Base-by-base conservation (phyloP, 2,113 vertebrate genomes). In the Zosterops hypoxanthus region DNA sequence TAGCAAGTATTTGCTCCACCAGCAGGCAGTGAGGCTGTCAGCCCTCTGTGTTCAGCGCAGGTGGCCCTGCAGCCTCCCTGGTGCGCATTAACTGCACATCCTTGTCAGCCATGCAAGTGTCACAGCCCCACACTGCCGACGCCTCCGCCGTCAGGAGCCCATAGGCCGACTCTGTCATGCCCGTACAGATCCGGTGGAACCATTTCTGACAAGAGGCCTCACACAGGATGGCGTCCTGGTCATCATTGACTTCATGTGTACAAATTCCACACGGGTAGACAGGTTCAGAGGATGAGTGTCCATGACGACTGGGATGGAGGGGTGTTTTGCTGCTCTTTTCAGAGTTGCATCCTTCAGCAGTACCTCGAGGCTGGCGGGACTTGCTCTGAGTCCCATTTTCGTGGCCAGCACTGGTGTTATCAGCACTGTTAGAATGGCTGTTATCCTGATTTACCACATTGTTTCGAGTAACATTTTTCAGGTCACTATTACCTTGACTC, bases 151-250 rank as follows among this genome's bases (percentile, higher is more conserved):
- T 99, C 8, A 99, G 97, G 19, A 99, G 97, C 49, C 98, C 98
- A 4, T 99, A 98, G 9, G 98, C 98, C 3, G 98, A 98, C 94
- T 99, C 98, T 1, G 98, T 99, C 98, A 99, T 98, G n/a, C 98
- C 98, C 0, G 98, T 99, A 55, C 98, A 99, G 78, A 98, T 72
- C 29, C 98, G 98, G 70, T 99, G 98, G 88, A 99, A 99, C 98
- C 98, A 99, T 24, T 98, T 98, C 72, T 98, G 98, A 90, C 98
- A 99, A 14, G 98, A 98, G 22, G 98, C 98, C 93, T 99, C 98
- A 20, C 98, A 99, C 52, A 98, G 89, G 86, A 99, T 98, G 93
- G 98, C 98, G 25, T 98, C 98, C 96, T 98, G 98, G 90, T 99
- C 98, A 64, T 99, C 98, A 1, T 98, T 98, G 64, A 99, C 98